Evolutionary conservation across 2,113 vertebrate genomes (phyloP), one percentile per base, ranked within the genome.

Genomic region (Athene cunicularia): DNA sequence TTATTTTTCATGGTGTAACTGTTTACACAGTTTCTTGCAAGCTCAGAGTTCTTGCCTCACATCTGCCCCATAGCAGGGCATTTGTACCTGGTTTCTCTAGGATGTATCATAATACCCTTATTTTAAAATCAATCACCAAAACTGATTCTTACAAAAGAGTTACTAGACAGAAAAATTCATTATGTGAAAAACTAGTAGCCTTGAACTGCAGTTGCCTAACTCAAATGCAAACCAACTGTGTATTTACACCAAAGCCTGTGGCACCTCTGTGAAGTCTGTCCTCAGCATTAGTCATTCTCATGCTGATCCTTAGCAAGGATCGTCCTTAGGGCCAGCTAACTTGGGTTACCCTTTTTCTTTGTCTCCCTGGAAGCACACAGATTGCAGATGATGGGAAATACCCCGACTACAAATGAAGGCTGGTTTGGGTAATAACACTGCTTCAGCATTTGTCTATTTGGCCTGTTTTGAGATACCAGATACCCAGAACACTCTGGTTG

Each of bases 231-330:
- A 84, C 26, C 6, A 5, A 2, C 26, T 63, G 6, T 45, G n/a
- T 37, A 72, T 75, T 71, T 37, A 50, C 28, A 37, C 43, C 28
- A 43, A 64, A 60, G 28, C 3, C 14, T 39, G 22, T 45, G 43
- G 20, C 37, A 41, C 30, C 14, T 59, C 43, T 12, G 41, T 52
- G 22, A 91, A 52, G 11, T 28, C 41, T 83, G 22, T 52, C 12
- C 39, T 68, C 5, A 2, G 15, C 18, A 26, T 53, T 71, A 49
- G 12, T 41, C 15, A 20, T 52, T 76, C n/a, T 68, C 1, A 0
- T 26, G 35, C 9, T 59, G 22, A 68, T 67, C 37, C 43, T 76
- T 33, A 70, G 26, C 28, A 23, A 68, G 30, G 27, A 73, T 33
- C 33, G 16, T 93, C 32, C 3, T 76, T 49, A 47, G 39, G 18